These are phyloP conservation scores for Lepus oiostolus DNA, from an alignment of 2,797 vertebrate genomes.

Conservation along the genomic window DNA sequence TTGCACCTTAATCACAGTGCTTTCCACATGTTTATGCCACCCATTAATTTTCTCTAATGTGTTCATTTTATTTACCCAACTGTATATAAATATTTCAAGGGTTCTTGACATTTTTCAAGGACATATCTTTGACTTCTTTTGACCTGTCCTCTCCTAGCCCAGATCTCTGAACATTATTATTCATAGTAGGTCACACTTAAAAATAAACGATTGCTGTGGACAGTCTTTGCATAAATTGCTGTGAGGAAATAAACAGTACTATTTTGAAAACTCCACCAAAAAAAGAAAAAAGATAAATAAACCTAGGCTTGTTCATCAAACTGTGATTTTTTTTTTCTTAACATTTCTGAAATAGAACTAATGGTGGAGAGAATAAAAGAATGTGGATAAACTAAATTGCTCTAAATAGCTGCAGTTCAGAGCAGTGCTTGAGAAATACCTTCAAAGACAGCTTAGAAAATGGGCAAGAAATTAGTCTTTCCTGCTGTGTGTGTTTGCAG, in stretches of 20 bases:
- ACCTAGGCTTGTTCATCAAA: conserved; percentile 53
- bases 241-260: conserved; percentile 48
- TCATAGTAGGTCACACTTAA: conserved; percentile 3
- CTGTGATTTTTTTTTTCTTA: conserved; percentile 7
- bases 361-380: conserved; percentile 21
- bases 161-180: background rate
- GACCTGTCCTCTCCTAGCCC: background rate
- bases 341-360: conserved; percentile 45
- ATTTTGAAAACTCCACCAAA: background rate
- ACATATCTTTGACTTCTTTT: conserved; percentile 1
- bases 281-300: conserved; percentile 20
- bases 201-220: conserved; percentile 4
- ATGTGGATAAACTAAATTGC: conserved; percentile 60
- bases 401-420: conserved; percentile 50
- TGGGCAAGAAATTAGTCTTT: conserved; percentile 4
- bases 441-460: conserved; percentile 35
- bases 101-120: background rate
- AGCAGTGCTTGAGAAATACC: conserved; percentile 30
- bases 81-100: background rate
- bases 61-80: background rate
- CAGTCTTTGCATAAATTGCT: conserved; percentile 44
- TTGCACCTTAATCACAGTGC: background rate
- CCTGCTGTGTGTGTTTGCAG: background rate
- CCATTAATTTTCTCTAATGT: background rate
- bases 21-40: background rate